Evolutionary conservation across 2,797 vertebrate genomes (phyloP).

Genomic region (Rhinogobio ventralis): DNA sequence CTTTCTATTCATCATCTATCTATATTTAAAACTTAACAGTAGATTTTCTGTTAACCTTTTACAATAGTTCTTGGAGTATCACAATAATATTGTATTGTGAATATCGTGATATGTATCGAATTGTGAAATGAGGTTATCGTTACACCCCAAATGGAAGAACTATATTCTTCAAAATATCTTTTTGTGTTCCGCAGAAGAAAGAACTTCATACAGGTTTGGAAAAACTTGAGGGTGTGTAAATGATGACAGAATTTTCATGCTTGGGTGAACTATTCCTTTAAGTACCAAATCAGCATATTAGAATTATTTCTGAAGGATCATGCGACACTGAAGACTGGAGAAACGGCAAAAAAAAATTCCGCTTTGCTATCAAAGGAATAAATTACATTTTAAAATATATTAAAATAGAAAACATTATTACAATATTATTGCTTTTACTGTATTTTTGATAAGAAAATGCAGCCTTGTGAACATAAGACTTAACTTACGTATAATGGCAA

Average conservation of each 20-base stretch:
- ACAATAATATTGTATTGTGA: too few relatives aligned
- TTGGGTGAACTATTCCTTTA: background rate
- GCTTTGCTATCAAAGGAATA: background rate
- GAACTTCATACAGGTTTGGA: background rate
- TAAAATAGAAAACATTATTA: background rate
- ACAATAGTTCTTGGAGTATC: too few relatives aligned
- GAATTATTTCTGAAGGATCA: background rate
- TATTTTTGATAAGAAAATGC: background rate
- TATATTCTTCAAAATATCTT: too few relatives aligned
- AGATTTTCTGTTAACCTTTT: too few relatives aligned
- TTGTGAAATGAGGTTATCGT: too few relatives aligned
- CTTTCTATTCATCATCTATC: too few relatives aligned
- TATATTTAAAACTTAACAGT: background rate
- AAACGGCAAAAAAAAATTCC: background rate
- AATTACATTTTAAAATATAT: background rate
- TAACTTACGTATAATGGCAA: slow-evolving; percentile 85
- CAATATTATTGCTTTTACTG: background rate
- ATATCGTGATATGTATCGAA: too few relatives aligned
- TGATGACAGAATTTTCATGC: too few relatives aligned
- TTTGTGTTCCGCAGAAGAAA: too few relatives aligned
- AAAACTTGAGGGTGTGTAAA: background rate
- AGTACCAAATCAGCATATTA: background rate
- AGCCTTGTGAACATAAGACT: background rate
- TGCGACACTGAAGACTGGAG: background rate
- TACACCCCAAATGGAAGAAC: too few relatives aligned